These are phyloP conservation scores for Phanerotoma sp. DNA, from an alignment of 2,888 invertebrate genomes.

Conservation along the genomic window DNA sequence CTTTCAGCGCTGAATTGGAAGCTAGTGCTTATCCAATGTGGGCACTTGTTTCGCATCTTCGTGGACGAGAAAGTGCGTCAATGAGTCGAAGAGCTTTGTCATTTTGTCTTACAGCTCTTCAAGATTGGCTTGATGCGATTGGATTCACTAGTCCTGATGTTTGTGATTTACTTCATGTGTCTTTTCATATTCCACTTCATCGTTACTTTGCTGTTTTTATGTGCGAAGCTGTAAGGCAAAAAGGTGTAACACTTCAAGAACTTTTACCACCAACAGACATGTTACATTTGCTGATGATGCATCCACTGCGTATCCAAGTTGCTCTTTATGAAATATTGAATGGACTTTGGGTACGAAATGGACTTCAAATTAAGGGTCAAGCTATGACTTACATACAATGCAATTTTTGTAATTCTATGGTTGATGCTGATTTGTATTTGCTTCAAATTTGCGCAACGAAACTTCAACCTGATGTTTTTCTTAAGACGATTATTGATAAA, in stretches of 20 bases:
- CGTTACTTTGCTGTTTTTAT: conserved; percentile 88
- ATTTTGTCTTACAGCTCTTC: conserved; percentile 76
- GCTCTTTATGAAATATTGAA: conserved; percentile 93
- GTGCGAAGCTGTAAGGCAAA: conserved; percentile 79
- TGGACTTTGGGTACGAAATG: conserved; percentile 96
- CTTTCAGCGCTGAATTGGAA: conserved; percentile 96
- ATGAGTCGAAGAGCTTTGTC: conserved; percentile 75
- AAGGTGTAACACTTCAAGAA: conserved; percentile 75
- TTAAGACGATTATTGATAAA: conserved; percentile 85
- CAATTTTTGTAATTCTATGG: conserved; percentile 98
- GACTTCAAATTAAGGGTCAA: conserved; percentile 97
- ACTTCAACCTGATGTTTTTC: conserved; percentile 80
- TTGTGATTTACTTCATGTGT: conserved; percentile 82
- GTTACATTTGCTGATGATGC: conserved; percentile 82
- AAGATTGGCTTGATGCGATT: conserved; percentile 87
- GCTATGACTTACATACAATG: conserved; percentile 99
- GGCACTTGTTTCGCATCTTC: conserved; percentile 89
- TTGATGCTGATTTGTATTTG: conserved; percentile 94
- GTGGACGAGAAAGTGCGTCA: conserved; percentile 71
- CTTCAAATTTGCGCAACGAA: conserved; percentile 91
- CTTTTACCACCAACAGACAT: conserved; percentile 78
- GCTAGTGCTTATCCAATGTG: conserved; percentile 98
- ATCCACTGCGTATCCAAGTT: conserved; percentile 91
- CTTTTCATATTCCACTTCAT: conserved; percentile 96
- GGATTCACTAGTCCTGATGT: conserved; percentile 70